These are phyloP conservation scores for Magallana gigas DNA, from an alignment of 1,140 invertebrate genomes.

Conservation along the genomic window DNA sequence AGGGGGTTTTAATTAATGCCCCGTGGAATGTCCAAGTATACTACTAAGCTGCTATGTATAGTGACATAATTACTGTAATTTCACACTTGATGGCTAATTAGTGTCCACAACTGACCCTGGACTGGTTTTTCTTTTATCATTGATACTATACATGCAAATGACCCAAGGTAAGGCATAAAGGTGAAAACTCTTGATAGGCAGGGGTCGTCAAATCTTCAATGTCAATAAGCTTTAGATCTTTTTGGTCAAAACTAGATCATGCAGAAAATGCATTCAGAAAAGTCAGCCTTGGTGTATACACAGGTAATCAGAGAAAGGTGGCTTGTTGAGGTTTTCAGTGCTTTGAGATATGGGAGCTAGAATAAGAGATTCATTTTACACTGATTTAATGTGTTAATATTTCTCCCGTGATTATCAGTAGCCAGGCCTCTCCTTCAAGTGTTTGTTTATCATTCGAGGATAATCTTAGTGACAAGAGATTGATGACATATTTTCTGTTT, in stretches of 20 bases:
- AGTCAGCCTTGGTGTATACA: neutral
- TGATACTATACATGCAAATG: neutral
- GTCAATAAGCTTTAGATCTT: neutral
- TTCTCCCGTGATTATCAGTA: constrained; percentile 1
- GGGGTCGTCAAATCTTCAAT: neutral
- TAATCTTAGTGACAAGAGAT: neutral
- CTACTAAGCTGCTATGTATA: neutral
- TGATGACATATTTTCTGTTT: constrained; percentile 1
- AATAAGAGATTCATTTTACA: neutral
- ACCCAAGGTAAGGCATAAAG: neutral
- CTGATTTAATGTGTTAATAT: neutral
- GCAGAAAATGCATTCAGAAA: neutral
- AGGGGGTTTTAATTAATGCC: neutral
- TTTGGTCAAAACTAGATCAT: neutral
- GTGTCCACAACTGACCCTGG: neutral
- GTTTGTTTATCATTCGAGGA: neutral
- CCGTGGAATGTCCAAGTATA: neutral
- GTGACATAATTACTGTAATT: constrained; percentile 14
- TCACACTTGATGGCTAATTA: constrained; percentile 3
- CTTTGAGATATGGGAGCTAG: neutral
- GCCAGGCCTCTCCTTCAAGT: neutral
- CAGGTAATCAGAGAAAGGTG: neutral
- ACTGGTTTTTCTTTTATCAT: neutral
- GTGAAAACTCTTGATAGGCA: neutral
- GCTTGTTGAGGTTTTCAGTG: neutral